Percentiles rank a stretch among this genome's conserved stretches.
Evolutionary conservation across 2,888 invertebrate genomes (phyloP).

Genomic region (Crematogaster levior): DNA sequence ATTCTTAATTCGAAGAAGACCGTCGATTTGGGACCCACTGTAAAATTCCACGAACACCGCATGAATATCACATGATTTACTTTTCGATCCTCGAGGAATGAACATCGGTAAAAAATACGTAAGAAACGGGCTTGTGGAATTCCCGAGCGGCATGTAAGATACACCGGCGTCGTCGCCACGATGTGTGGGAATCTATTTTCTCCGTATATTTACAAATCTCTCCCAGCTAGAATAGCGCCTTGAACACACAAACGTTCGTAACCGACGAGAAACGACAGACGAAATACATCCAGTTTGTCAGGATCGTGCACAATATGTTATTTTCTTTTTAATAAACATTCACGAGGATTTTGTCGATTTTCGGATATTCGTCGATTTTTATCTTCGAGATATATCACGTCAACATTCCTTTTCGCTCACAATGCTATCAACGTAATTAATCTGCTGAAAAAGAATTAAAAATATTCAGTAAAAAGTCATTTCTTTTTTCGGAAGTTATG

Average conservation of each 20-base stretch:
- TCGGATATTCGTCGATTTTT: background rate
- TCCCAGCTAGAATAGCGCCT: constrained; percentile 64
- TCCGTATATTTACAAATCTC: constrained; percentile 66
- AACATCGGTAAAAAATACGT: background rate
- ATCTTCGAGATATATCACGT: background rate
- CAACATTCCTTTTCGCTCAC: too few species aligned
- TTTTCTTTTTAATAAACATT: constrained; percentile 84
- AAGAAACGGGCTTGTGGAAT: constrained; percentile 10
- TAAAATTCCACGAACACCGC: background rate
- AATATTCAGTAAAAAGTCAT: background rate
- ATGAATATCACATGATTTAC: constrained; percentile 4
- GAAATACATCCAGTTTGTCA: constrained; percentile 12
- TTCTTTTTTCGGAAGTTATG: background rate
- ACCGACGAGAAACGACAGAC: constrained; percentile 11
- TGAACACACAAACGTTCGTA: constrained; percentile 68
- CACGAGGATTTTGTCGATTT: background rate
- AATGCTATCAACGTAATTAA: too few species aligned
- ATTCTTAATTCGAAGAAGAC: background rate
- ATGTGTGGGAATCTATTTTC: constrained; percentile 72
- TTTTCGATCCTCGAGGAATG: background rate
- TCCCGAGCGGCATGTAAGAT: constrained; percentile 9
- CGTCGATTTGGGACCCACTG: background rate
- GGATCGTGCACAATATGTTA: constrained; percentile 21
- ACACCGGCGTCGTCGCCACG: constrained; percentile 18
- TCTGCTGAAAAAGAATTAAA: constrained; percentile 84